Evolutionary conservation across 2,888 invertebrate species (phyloP).

Genomic region (Standfussiana lucernea): DNA sequence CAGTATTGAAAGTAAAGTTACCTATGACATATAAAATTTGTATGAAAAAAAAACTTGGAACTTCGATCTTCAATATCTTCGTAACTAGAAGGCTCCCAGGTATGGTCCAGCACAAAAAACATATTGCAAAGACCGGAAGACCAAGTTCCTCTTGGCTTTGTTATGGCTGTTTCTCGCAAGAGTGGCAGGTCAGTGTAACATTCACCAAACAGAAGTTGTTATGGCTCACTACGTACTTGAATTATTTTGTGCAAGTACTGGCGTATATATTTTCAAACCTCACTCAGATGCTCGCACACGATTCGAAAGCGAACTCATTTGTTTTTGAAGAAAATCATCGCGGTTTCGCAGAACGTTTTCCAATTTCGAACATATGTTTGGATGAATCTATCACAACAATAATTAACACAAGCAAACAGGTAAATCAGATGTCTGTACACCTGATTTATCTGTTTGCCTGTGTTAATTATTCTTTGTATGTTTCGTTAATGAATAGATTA

Average conservation of each 20-base stretch:
- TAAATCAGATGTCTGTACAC: too few species aligned
- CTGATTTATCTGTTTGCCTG: not conserved
- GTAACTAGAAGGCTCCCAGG: too few species aligned
- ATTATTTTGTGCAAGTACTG: not conserved
- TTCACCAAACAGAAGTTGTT: too few species aligned
- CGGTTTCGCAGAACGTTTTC: not conserved
- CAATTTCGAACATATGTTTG: not conserved
- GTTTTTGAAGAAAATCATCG: not conserved
- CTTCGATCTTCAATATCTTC: too few species aligned
- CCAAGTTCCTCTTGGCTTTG: too few species aligned
- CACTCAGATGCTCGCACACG: not conserved
- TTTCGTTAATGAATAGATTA: not conserved
- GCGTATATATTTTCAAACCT: not conserved
- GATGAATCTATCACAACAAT: not conserved
- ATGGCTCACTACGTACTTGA: not conserved
- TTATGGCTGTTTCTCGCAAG: too few species aligned
- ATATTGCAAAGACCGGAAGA: too few species aligned
- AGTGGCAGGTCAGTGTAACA: too few species aligned
- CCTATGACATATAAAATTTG: too few species aligned
- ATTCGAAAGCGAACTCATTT: not conserved
- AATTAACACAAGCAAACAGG: too few species aligned
- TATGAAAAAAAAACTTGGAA: too few species aligned
- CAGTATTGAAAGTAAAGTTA: not conserved
- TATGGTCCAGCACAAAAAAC: too few species aligned
- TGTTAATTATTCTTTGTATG: not conserved